Percentiles rank a stretch among this genome's conserved stretches.
Conservation (phyloP, 1,140 invertebrate genomes). For the Bombus sibiricus region DNA sequence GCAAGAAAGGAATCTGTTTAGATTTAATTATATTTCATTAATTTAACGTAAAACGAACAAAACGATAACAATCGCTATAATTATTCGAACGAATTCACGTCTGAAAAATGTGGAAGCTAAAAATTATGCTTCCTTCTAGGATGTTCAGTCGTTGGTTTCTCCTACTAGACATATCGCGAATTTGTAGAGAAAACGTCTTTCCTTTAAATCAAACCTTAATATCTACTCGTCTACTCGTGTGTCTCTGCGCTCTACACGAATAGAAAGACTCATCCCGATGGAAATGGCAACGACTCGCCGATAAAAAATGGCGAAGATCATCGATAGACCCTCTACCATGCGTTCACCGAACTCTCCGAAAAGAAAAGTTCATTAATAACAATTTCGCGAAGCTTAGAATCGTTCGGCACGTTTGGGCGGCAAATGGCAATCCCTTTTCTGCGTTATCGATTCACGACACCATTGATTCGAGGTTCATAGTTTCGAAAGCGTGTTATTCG, state of each 20-base stretch:
- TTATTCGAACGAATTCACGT: neutral
- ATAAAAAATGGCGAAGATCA: no score
- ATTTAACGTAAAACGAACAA: neutral
- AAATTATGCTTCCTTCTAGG: neutral
- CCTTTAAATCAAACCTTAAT: no score
- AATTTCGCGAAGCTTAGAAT: neutral
- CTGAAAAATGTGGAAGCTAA: fast-evolving
- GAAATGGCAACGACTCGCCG: no score
- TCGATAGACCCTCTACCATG: fast-evolving
- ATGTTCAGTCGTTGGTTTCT: neutral
- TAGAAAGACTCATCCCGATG: no score
- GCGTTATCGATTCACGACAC: neutral
- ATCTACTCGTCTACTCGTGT: no score
- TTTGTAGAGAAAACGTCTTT: no score
- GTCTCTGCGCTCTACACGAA: no score
- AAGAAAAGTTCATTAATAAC: constrained; percentile 18
- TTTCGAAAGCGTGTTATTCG: neutral
- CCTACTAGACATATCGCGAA: no score
- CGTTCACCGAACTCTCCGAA: neutral
- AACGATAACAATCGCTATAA: no score
- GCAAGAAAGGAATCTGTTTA: no score
- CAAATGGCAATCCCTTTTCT: no score
- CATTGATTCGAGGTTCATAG: neutral
- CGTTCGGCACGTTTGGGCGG: neutral
- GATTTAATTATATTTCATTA: neutral